These are phyloP conservation scores for Caenorhabditis sinica DNA, from an alignment of 2,888 invertebrate species.

Conservation along the genomic window DNA sequence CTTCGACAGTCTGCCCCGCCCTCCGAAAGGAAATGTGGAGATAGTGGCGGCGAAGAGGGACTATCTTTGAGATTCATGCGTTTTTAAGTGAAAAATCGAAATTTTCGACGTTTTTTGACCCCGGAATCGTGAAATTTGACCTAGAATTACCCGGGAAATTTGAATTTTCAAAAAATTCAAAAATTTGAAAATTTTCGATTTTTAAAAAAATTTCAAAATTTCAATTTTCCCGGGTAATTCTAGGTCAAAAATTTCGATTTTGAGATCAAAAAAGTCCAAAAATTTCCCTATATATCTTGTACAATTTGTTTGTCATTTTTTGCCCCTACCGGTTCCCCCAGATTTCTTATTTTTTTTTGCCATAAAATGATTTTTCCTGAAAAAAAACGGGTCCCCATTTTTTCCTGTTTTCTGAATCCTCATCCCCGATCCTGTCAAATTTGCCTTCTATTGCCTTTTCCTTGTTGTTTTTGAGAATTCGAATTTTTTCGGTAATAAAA, in stretches of 20 bases:
- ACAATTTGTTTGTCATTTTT: constrained; percentile 14
- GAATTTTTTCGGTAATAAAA: no score
- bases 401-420: constrained; percentile 4
- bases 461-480: no score
- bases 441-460: constrained; percentile 15
- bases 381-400: no score
- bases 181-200: background rate
- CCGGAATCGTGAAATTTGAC: background rate
- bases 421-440: constrained; percentile 14
- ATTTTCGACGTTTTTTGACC: background rate
- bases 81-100: background rate
- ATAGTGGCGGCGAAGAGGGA: constrained; percentile 71
- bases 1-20: constrained; percentile 69
- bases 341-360: no score
- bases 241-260: no score
- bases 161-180: background rate
- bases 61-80: constrained; percentile 53
- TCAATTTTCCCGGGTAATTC: background rate
- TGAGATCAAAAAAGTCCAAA: no score
- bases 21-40: constrained; percentile 65
- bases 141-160: no score
- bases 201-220: background rate
- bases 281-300: constrained; percentile 35
- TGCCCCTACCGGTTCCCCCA: background rate
- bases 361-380: no score